Conservation (phyloP, 1,140 invertebrate genomes). For the Dendroctonus ponderosae region DNA sequence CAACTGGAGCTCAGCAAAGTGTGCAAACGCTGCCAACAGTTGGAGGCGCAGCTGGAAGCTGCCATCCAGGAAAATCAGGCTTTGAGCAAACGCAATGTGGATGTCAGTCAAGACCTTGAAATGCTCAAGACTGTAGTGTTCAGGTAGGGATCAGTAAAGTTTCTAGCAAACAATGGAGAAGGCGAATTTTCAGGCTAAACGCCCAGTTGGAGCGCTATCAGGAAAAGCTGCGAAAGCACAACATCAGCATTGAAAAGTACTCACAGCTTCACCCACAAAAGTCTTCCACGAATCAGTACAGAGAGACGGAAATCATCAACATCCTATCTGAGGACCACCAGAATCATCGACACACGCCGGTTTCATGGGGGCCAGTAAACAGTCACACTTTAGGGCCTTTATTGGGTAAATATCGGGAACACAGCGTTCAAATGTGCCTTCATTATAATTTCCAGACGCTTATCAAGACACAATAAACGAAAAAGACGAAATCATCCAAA, state of each 20-base stretch:
- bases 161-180: background rate
- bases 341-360: constrained; percentile 44
- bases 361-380: constrained; percentile 58
- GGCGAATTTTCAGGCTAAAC: constrained; percentile 55
- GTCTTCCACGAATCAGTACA: constrained; percentile 15
- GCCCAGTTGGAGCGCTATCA: constrained; percentile 67
- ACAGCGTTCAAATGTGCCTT: constrained; percentile 32
- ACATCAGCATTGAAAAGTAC: constrained; percentile 38
- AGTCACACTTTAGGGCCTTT: constrained; percentile 50
- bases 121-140: constrained; percentile 68
- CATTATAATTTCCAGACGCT: constrained; percentile 57
- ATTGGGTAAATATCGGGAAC: constrained; percentile 15
- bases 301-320: constrained; percentile 42
- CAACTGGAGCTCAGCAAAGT: constrained; percentile 41
- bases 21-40: constrained; percentile 48
- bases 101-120: constrained; percentile 59
- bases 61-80: constrained; percentile 51
- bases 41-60: constrained; percentile 51
- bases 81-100: constrained; percentile 54
- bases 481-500: constrained; percentile 63
- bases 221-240: constrained; percentile 56
- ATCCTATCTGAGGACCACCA: constrained; percentile 41
- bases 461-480: constrained; percentile 66
- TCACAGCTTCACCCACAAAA: constrained; percentile 16
- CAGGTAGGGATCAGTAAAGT: constrained; percentile 47